phyloP scores from a whole-genome alignment of 1,140 invertebrate species.

The Cydia fagiglandana region DNA sequence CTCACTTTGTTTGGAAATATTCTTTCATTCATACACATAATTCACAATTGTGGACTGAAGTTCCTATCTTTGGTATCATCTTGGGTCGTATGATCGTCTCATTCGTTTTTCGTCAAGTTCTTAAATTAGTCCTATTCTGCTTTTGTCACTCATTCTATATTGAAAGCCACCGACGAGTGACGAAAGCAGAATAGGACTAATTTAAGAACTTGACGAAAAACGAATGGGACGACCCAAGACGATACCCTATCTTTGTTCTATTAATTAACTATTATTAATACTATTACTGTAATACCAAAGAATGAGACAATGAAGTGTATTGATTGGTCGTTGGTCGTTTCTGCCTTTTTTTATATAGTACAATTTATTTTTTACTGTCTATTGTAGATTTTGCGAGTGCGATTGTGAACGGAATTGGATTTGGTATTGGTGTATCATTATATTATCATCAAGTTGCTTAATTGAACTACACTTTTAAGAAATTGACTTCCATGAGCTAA shows the following conservation, averaged over 20 bases:
- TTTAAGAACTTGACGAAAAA: no score
- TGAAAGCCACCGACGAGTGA: no score
- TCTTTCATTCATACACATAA: background rate
- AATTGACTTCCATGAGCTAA: background rate
- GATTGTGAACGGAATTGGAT: background rate
- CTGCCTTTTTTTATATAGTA: background rate
- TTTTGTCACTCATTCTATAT: no score
- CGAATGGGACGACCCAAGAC: no score
- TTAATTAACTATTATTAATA: background rate
- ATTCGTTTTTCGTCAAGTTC: no score
- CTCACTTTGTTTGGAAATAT: background rate
- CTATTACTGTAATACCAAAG: background rate
- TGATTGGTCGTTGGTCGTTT: background rate
- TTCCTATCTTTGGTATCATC: background rate
- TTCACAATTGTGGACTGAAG: background rate
- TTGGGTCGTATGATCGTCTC: no score
- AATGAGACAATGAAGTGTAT: background rate
- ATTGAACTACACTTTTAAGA: background rate
- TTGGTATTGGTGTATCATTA: background rate
- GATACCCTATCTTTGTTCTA: background rate
- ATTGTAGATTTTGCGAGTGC: slow-evolving; percentile 5
- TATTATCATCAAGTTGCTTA: background rate
- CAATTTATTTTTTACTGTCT: background rate
- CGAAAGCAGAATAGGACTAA: no score
- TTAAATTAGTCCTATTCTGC: no score